Percentiles rank a stretch among this genome's conserved stretches.
Conservation (phyloP, 2,113 vertebrate species). For the western clawed frog (Xenopus tropicalis) region DNA sequence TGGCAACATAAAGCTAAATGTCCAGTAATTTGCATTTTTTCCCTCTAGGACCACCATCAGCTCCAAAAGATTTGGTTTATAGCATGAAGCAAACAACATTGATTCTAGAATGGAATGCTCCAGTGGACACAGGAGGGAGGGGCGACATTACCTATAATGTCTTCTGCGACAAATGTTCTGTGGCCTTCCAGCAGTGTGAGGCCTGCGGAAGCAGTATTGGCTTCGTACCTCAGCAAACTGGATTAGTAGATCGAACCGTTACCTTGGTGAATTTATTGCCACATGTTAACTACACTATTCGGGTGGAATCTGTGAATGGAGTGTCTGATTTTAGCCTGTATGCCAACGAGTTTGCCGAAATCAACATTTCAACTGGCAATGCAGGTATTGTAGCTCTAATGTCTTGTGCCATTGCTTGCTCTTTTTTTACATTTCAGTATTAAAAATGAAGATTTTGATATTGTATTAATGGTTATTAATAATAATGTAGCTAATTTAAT, state of each 20-base stretch:
- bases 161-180: conserved; percentile 70
- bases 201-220: conserved; percentile 77
- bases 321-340: conserved; percentile 78
- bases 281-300: conserved; percentile 85
- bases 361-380: conserved; percentile 79
- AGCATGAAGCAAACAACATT: conserved; percentile 80
- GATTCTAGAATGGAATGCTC: conserved; percentile 80
- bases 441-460: not conserved
- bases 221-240: conserved; percentile 87
- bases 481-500: too few species aligned
- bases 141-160: conserved; percentile 85
- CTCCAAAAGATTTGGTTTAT: conserved; percentile 81
- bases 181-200: conserved; percentile 62
- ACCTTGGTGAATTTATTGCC: conserved; percentile 88
- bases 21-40: not conserved
- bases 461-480: not conserved
- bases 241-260: conserved; percentile 77
- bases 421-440: not conserved
- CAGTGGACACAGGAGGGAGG: conserved; percentile 76
- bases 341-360: conserved; percentile 72
- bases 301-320: conserved; percentile 81
- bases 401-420: not conserved
- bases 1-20: not conserved
- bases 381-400: conserved; percentile 64
- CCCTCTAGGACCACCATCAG: conserved; percentile 80